Evolutionary conservation across 1,140 invertebrate genomes (phyloP), one percentile per base, ranked within the genome.

Genomic region (Muscidifurax raptorellus): DNA sequence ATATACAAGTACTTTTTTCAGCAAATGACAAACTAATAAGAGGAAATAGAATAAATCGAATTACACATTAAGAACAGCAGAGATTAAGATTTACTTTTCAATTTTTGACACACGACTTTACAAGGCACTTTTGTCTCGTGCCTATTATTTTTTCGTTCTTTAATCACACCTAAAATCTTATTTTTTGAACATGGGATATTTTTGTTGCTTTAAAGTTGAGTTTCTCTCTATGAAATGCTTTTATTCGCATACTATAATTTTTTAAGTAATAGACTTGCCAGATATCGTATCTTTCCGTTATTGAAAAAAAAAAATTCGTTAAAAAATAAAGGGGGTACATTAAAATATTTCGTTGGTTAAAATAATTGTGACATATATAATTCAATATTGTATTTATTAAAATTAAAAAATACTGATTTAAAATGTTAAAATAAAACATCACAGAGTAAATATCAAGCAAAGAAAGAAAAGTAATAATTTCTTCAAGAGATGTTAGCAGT

Each of bases 1-100:
- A 89, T 88, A 88, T 87, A 87, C 86, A 87, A 47, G 40, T 85
- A 25, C 52, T 83, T 86, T 64, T 87, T 80, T 67, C 44, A 71
- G 52, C 80, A 10, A 82, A 83, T 80, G 78, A 86, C 66, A 69
- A 69, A 69, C 28, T 86, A 44, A 86, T 40, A 28, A 67, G 69
- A 32, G 36, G 72, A 40, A 80, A 36, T 76, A 69, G 22, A 59
- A 59, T 59, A 7, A 59, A 15, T 72, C 28, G 32, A 64, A 76
- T 80, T n/a, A n/a, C n/a, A 59, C n/a, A 9, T 64, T 77, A 30
- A 40, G 13, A 79, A 44, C 79, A 79, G 18, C 30, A 67, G 69
- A n/a, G 30, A 78, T 44, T 4, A 27, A 59, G 28, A 30, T 71
- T 47, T 27, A 28, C 12, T 75, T 59, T 44, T 52, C 22, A 66